Conservation (phyloP, 2,113 vertebrate species). For the Hucho hucho region DNA sequence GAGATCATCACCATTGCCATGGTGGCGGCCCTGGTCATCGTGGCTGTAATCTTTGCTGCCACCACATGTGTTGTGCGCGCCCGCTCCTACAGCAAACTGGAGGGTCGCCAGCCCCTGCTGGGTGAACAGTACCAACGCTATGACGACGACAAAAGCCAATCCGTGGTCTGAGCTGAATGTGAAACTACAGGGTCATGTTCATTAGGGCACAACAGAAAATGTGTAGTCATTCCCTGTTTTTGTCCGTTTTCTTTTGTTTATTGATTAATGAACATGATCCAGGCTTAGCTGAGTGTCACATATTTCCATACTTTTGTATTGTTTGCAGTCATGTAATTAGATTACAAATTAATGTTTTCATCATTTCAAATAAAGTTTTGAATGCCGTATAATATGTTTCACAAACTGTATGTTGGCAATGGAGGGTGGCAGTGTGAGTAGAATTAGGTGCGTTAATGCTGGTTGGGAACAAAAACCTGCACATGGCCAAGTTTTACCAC, state of each 20-base stretch:
- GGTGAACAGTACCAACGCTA: conserved; percentile 89
- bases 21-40: conserved; percentile 79
- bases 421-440: too few species aligned
- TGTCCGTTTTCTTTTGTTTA: too few species aligned
- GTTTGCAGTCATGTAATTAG: not conserved
- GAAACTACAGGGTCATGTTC: not conserved
- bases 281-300: not conserved
- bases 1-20: conserved; percentile 89
- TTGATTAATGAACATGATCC: too few species aligned
- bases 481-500: too few species aligned
- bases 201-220: too few species aligned
- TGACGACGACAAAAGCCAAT: conserved; percentile 84
- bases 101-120: conserved; percentile 87
- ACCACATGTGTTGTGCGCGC: conserved; percentile 77
- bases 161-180: conserved; percentile 73
- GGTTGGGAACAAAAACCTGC: too few species aligned
- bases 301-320: conserved; percentile 1
- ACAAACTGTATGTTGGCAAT: not conserved
- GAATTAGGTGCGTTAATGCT: too few species aligned
- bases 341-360: not conserved
- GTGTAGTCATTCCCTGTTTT: too few species aligned
- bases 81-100: conserved; percentile 71
- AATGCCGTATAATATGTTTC: not conserved
- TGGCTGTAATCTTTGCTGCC: conserved; percentile 80
- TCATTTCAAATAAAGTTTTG: not conserved